Evolutionary conservation across 2,113 vertebrate genomes (phyloP), one percentile per base, ranked within the genome.

Genomic region (Anhinga rufa): DNA sequence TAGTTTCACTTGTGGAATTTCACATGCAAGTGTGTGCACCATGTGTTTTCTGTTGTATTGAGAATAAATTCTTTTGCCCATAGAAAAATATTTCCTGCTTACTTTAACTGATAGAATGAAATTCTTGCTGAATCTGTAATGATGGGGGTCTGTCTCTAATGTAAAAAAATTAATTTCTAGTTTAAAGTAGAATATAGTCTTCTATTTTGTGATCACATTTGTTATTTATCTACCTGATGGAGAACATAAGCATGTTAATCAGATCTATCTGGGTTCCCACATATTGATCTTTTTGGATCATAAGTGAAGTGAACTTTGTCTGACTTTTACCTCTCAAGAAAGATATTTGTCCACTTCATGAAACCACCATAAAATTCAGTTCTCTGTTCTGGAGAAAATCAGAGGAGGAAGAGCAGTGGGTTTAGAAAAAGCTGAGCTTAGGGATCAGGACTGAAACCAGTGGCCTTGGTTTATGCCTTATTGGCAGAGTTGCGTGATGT

Each of bases 81-180:
- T 66, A 78, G 95, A 94, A 94, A 97, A 96, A 66, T 94, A 96
- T 95, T 97, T 98, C 94, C 95, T 96, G 92, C 94, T 94, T 90
- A 24, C 82, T 97, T 93, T 52, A 85, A 78, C 78, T 83, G 78
- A 58, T 92, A 52, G 54, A 92, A 80, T 55, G 40, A 74, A 76
- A 77, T 87, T 86, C 32, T 29, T 91, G 18, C 36, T 71, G 75
- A 69, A 77, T 94, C 61, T 61, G 22, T 93, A 87, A 68, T 61
- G 82, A 78, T 40, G 48, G 8, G 28, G 7, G 4, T 88, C 62
- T 89, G 52, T 66, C 46, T 93, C 20, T 88, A 76, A 65, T 91
- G 24, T 52, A 68, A 25, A 57, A 64, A 82, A 86, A 36, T 14
- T 58, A 68, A 44, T 76, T 96, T 95, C 52, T 62, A 36, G 10